Evolutionary conservation across 1,140 invertebrate genomes (phyloP).

Genomic region (Copidosoma floridanum): DNA sequence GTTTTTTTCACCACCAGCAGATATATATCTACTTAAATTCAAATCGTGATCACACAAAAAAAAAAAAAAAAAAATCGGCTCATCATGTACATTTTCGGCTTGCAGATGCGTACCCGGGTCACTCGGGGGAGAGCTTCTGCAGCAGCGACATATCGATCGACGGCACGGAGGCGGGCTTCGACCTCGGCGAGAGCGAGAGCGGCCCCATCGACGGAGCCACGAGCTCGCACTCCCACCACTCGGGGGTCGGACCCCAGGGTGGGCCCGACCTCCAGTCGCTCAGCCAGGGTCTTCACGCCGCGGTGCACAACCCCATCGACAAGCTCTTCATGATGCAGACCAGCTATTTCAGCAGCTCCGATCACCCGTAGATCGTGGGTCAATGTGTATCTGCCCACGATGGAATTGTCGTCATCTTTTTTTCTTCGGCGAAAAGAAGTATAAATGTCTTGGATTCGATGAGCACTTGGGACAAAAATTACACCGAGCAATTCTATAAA

Average conservation of each 20-base stretch:
- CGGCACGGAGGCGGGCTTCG: conserved; percentile 78
- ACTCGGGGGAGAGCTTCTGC: conserved; percentile 86
- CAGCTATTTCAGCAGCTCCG: conserved; percentile 73
- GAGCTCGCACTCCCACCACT: conserved; percentile 52
- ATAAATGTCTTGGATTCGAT: no score
- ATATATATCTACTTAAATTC: no score
- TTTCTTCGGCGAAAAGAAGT: no score
- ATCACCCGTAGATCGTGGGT: conserved; percentile 13
- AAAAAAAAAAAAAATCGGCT: no score
- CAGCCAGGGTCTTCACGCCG: conserved; percentile 63
- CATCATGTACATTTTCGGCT: no score
- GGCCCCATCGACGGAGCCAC: conserved; percentile 43
- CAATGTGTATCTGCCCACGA: no score
- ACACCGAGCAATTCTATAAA: no score
- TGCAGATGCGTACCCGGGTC: conserved; percentile 75
- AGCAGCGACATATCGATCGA: conserved; percentile 85
- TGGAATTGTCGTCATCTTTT: no score
- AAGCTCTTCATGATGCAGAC: conserved; percentile 97
- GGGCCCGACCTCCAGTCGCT: conserved; percentile 58
- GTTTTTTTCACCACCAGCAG: no score
- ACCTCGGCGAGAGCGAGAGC: conserved; percentile 60
- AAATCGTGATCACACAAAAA: no score
- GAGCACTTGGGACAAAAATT: no score
- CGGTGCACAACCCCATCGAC: conserved; percentile 89
- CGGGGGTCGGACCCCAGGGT: conserved; percentile 48